Evolutionary conservation across 2,113 vertebrate genomes (phyloP).

Genomic region (Pterocles gutturalis): DNA sequence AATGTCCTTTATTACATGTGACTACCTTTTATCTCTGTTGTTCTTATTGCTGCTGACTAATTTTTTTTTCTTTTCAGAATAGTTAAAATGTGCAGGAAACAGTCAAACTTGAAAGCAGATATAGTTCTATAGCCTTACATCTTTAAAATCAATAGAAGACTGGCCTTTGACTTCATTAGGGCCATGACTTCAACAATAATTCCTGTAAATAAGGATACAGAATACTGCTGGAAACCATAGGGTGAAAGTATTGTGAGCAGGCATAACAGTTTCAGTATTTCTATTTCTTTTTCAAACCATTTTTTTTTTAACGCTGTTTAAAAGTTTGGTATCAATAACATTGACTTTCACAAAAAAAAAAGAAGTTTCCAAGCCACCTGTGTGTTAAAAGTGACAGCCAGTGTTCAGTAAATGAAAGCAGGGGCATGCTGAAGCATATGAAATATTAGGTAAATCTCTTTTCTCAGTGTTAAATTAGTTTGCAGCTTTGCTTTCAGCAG

Average conservation of each 20-base stretch:
- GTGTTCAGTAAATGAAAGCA: neutral
- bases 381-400: neutral
- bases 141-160: neutral
- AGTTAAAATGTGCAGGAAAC: neutral
- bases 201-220: neutral
- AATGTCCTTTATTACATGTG: rapidly evolving
- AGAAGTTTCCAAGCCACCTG: neutral
- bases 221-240: neutral
- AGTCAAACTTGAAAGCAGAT: neutral
- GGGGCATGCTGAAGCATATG: neutral
- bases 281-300: neutral
- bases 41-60: neutral
- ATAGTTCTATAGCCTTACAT: neutral
- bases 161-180: neutral
- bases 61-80: neutral
- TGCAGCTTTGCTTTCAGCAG: neutral
- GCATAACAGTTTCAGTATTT: neutral
- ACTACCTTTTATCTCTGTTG: neutral
- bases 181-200: neutral
- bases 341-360: neutral
- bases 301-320: neutral
- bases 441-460: neutral
- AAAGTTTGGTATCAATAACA: neutral
- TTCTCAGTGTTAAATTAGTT: neutral
- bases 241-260: neutral